Evolutionary conservation across 2,888 invertebrate species (phyloP), one percentile per base, ranked within the genome.

Genomic region (Rosalia funebris): DNA sequence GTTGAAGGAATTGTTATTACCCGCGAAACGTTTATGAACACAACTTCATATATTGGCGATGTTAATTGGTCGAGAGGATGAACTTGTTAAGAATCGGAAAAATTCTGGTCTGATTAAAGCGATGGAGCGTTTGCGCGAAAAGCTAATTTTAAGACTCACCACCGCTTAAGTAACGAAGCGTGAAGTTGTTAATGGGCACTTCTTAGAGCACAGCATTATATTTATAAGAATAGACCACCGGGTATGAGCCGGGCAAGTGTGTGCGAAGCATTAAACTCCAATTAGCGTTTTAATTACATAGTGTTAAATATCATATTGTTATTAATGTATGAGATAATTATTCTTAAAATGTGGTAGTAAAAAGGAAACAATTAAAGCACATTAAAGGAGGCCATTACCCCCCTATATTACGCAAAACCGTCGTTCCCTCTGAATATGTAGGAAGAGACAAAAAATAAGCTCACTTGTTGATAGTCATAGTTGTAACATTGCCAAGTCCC

Each of bases 361-460:
- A 66, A 60, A 68, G 65, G 68, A 69, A 66, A 65, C 62, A 71
- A 70, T 67, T 68, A 63, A 55, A 67, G 31, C 68, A 62, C 63
- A 66, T 65, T 69, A 64, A 64, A 60, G 69, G 67, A 70, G 71
- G 68, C 55, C 71, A 70, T 66, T 71, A 70, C 66, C 70, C 69
- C 63, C 62, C 47, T 60, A 52, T 60, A 66, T 63, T 68, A 66
- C 68, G 68, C 69, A 66, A 69, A 71, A 68, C 61, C 65, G 62
- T 60, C 62, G 55, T 64, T 59, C 61, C 45, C 60, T 58, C 19
- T 65, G 60, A 69, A 62, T 59, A 65, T 62, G 67, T 68, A 65
- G 67, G 67, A 68, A 65, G 67, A 57, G 45, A 60, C 58, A 63
- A 63, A 65, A 63, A 68, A 68, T 65, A 68, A 63, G 60, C 56